Conservation (phyloP, 2,888 invertebrate species). For the Drosophila trichaetosa region DNA sequence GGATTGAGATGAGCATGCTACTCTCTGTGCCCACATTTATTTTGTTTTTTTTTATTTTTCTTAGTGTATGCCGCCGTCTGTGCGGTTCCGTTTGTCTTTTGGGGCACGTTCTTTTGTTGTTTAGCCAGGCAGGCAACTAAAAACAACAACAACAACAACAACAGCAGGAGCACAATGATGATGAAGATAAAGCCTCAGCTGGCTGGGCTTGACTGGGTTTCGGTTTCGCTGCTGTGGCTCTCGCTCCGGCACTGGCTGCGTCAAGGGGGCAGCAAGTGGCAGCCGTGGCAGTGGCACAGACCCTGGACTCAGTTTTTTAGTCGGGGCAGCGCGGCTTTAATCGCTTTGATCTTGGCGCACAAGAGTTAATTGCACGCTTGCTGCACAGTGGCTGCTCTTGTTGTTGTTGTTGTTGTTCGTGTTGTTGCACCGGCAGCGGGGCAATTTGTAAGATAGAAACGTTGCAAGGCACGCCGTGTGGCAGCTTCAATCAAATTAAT, state of each 20-base stretch:
- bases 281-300: conserved; percentile 5
- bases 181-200: conserved; percentile 44
- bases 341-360: conserved; percentile 83
- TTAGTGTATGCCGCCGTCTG: conserved; percentile 7
- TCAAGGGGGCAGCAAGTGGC: conserved; percentile 4
- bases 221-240: conserved; percentile 2
- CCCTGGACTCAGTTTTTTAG: conserved; percentile 19
- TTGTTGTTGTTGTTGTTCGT: conserved; percentile 34
- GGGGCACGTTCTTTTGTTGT: conserved; percentile 46
- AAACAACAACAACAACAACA: conserved; percentile 28
- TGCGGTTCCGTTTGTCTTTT: conserved; percentile 33
- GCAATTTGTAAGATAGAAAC: conserved; percentile 77
- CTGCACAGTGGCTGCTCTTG: conserved; percentile 70
- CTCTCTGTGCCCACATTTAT: not conserved
- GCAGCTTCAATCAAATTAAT: conserved; percentile 85
- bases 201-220: conserved; percentile 39
- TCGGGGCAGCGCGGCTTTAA: conserved; percentile 72
- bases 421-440: conserved; percentile 44
- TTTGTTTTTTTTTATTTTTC: not conserved
- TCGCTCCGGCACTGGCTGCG: conserved; percentile 3
- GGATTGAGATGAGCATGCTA: not conserved
- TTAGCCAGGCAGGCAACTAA: conserved; percentile 37
- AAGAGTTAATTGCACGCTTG: conserved; percentile 83
- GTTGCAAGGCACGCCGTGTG: conserved; percentile 79
- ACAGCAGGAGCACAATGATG: conserved; percentile 7